Evolutionary conservation across 2,113 vertebrate species (phyloP).

Genomic region (Pelvicachromis taeniatus): DNA sequence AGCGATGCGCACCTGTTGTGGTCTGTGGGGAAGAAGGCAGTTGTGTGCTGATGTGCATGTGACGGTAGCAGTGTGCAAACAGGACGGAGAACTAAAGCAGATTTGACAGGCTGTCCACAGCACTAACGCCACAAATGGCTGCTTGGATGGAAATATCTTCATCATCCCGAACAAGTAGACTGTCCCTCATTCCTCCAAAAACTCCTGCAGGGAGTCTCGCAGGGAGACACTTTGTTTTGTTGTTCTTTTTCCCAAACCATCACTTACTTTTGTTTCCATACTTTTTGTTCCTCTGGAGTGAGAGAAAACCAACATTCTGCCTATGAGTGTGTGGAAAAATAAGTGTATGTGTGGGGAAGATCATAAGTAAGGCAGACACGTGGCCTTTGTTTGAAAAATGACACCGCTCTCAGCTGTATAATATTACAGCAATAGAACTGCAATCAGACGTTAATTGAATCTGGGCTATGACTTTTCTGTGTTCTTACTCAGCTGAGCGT

Average conservation of each 20-base stretch:
- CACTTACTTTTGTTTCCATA: neutral
- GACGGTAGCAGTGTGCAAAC: slow-evolving; percentile 28
- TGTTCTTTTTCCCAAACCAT: neutral
- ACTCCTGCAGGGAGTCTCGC: neutral
- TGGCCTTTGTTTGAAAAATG: slow-evolving; percentile 69
- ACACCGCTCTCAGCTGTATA: slow-evolving; percentile 64
- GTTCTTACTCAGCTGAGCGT: slow-evolving; percentile 54
- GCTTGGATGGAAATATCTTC: slow-evolving; percentile 67
- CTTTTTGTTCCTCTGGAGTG: neutral
- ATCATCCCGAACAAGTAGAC: slow-evolving; percentile 62
- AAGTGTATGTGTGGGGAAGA: slow-evolving; percentile 15
- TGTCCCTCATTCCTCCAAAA: slow-evolving; percentile 48
- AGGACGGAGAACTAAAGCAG: slow-evolving; percentile 55
- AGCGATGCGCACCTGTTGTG: slow-evolving; percentile 36
- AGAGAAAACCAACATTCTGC: neutral
- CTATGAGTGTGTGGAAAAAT: neutral
- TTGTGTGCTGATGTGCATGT: slow-evolving; percentile 1
- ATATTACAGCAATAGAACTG: slow-evolving; percentile 69
- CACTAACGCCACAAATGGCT: slow-evolving; percentile 63
- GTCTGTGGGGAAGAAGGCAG: slow-evolving; percentile 16
- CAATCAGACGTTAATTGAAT: slow-evolving; percentile 71
- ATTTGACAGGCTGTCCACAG: slow-evolving; percentile 69
- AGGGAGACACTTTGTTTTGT: neutral
- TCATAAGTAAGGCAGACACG: slow-evolving; percentile 50
- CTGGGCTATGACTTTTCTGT: slow-evolving; percentile 69